Evolutionary conservation across 2,797 vertebrate species (phyloP).

Genomic region (Pseudotriccus pelzelni): DNA sequence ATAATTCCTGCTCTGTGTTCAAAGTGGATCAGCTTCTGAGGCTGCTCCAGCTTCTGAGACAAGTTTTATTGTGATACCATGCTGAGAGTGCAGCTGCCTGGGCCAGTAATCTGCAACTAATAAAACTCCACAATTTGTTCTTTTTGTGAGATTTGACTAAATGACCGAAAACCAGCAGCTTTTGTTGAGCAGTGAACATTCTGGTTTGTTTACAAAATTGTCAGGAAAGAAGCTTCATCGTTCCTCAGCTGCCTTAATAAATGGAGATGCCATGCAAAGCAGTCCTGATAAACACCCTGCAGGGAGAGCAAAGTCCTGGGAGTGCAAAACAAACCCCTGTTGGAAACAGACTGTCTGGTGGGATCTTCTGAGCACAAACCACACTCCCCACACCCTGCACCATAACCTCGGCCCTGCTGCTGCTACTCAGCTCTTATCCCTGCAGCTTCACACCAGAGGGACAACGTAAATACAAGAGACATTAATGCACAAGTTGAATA

Average conservation of each 20-base stretch:
- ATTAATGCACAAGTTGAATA: background rate
- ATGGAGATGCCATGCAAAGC: background rate
- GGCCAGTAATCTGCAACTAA: slow-evolving; percentile 32
- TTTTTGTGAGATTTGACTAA: slow-evolving; percentile 42
- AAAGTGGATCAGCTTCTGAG: slow-evolving; percentile 52
- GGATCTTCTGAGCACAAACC: background rate
- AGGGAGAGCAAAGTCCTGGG: background rate
- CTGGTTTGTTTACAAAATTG: background rate
- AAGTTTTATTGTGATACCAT: slow-evolving; percentile 27
- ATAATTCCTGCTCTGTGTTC: slow-evolving; percentile 42
- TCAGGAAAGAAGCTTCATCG: background rate
- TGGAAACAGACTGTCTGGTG: background rate
- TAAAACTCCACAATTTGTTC: slow-evolving; percentile 37
- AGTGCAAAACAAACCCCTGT: background rate
- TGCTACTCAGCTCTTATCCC: background rate
- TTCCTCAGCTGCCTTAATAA: background rate
- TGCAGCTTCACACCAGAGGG: background rate
- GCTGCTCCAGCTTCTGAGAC: slow-evolving; percentile 42
- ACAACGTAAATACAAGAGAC: background rate
- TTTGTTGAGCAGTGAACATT: background rate
- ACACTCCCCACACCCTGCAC: background rate
- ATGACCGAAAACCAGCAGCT: background rate
- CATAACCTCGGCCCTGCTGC: background rate
- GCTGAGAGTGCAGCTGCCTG: slow-evolving; percentile 57
- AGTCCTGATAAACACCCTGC: background rate